Evolutionary conservation across 2,113 vertebrate genomes (phyloP), one percentile per base, ranked within the genome.

Genomic region (Amazona vittata): DNA sequence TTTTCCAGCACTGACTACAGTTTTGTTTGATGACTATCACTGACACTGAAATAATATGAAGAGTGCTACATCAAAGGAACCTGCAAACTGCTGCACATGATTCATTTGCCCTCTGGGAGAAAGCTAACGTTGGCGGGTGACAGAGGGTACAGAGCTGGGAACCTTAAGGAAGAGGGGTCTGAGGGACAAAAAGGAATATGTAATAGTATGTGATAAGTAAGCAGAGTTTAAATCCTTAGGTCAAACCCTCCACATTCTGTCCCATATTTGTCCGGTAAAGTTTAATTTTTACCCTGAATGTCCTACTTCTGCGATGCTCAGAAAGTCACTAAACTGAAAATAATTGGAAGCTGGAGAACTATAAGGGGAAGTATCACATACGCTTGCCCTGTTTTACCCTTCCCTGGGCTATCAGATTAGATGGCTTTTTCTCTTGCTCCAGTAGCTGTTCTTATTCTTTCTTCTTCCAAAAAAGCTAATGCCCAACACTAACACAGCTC

Each of bases 251-350:
- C 22, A 13, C 29, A n/a, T 87, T 60, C 57, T 76, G 53, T 44
- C 43, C 35, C 29, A 12, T 41, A 74, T 83, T 82, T 87, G 33
- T 29, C 65, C 60, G 15, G 10, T 25, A 47, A 94, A 91, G 24
- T 85, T 93, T 76, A 79, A 85, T 53, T 91, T 87, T 87, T 41
- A 55, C 29, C 29, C 88, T 77, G 24, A 37, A 31, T 22, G 39
- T 49, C 83, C 75, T 69, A 70, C 25, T 90, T 91, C 35, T 29
- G 37, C 0, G 0, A 64, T 33, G 47, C 24, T 73, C n/a, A 77
- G 63, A 31, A 94, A 91, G 80, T 78, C 65, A 80, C 71, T 80
- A 88, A 88, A 57, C 63, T 63, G 76, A 88, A 90, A 77, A 74
- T 77, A 86, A 94, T 11, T 64, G 60, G 49, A 86, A 88, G 75